Base-by-base conservation (phyloP, 2,888 invertebrate genomes). In the Zygothrica quintamaculata region DNA sequence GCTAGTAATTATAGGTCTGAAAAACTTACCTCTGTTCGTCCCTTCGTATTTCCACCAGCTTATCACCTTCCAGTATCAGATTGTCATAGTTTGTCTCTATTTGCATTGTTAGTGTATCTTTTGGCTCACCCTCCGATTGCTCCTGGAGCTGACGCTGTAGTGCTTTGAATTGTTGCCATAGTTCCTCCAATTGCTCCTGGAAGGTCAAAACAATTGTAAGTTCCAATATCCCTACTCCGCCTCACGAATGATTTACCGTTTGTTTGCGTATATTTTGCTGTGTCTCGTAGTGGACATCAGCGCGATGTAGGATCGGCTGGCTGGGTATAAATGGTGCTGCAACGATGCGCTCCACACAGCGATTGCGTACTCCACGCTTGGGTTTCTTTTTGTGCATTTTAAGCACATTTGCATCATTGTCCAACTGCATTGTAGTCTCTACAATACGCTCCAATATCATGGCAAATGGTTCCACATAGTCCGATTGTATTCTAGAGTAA, bases 11-110 rank as follows among this genome's bases (percentile, higher is more conserved):
- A 29, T n/a, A 29, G 29, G 1, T 29, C 29, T 8, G 26, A 8
- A 16, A 15, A 40, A 42, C 58, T 52, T 61, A 90, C 91, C 84
- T 88, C 39, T 76, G 84, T 62, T 91, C 91, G 13, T 81, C 77
- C 18, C 87, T 76, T n/a, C 90, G 72, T 74, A 91, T 84, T 59
- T 88, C 88, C 34, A 89, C 85, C 53, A 90, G 62, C 33, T 89
- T 90, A 61, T 91, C 91, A 9, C 91, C 91, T 58, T 90, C 90
- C 1, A 79, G 61, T 62, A 90, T 90, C 15, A 90, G 69, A 48
- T 90, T 89, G 78, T 90, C 91, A 43, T 91, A 90, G 66, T 90
- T 90, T 36, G 89, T 88, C 65, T 91, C 90, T 36, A 90, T 90
- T 80, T 91, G 82, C 91, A 90, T 88, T 44, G 88, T 81, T 36